Conservation (phyloP, 2,113 vertebrate genomes). For the Turnix velox region DNA sequence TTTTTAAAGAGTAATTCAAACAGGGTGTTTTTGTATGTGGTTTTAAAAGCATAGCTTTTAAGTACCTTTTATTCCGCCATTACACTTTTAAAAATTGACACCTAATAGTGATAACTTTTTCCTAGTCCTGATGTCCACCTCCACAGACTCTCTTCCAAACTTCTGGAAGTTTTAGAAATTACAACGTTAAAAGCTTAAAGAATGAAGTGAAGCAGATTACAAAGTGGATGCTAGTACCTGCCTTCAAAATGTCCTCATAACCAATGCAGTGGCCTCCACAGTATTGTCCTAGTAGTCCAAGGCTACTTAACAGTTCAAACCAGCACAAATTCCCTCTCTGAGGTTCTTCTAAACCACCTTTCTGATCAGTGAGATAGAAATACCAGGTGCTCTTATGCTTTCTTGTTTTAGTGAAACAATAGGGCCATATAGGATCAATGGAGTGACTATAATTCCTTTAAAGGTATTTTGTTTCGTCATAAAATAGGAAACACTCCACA, state of each 20-base stretch:
- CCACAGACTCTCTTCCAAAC: neutral
- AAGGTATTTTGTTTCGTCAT: neutral
- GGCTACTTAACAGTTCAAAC: neutral
- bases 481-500: neutral
- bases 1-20: neutral
- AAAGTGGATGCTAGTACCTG: neutral
- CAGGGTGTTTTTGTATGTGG: neutral
- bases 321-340: neutral
- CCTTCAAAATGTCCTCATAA: neutral
- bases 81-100: neutral
- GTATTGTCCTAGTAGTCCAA: neutral
- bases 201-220: neutral
- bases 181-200: neutral
- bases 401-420: neutral
- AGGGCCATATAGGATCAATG: neutral
- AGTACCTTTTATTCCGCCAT: neutral
- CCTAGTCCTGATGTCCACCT: neutral
- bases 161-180: neutral
- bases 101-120: neutral
- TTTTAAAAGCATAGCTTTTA: neutral
- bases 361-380: neutral
- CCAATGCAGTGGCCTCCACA: neutral
- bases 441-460: neutral
- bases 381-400: neutral
- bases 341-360: neutral